Base-by-base conservation (phyloP, 23 tunicate genomes). In the Clavelina lepadiformis region DNA sequence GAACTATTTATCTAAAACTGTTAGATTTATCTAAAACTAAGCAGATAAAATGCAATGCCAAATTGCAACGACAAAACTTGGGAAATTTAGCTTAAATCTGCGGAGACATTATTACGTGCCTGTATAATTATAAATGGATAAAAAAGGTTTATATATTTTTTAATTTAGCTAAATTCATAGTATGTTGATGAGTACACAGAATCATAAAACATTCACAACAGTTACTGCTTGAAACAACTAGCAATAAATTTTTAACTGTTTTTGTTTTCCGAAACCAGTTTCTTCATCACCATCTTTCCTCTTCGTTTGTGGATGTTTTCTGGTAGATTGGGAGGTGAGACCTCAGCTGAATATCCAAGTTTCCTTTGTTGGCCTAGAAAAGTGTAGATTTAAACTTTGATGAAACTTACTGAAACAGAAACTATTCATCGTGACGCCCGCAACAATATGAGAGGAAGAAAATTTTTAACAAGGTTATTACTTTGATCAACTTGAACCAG, bases 221-320 rank as follows among this genome's bases (percentile, higher is more conserved):
- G 49, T 44, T 44, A 13, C 49, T 44, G 49, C 49, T 44, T 13
- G 49, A 44, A 44, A 44, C 13, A 44, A 15, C 13, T 11, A 44
- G 50, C 18, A 11, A 11, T 44, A 11, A 44, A 18, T 44, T 44
- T 44, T 11, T 19, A 20, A 54, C 22, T 20, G 22, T 20, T 54
- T 19, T 41, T 41, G 15, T 41, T 15, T 41, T 41, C 13, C 49
- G 49, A 11, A 15, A 11, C 49, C 49, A 21, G 49, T 36, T 63
- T 63, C 32, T 63, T 61, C 68, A 51, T 24, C 49, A 74, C 66
- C 82, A 51, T 76, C 41, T 38, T 76, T 35, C 64, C 72, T 56
- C 59, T 65, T 65, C 82, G 65, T 56, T 33, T 51, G 22, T 66
- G 46, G 23, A 41, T 57, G 7, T 35, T 30, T 5, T 56, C 73